These are phyloP conservation scores for Erinaceus europaeus DNA, from an alignment of 2,113 vertebrate genomes.

Conservation along the genomic window DNA sequence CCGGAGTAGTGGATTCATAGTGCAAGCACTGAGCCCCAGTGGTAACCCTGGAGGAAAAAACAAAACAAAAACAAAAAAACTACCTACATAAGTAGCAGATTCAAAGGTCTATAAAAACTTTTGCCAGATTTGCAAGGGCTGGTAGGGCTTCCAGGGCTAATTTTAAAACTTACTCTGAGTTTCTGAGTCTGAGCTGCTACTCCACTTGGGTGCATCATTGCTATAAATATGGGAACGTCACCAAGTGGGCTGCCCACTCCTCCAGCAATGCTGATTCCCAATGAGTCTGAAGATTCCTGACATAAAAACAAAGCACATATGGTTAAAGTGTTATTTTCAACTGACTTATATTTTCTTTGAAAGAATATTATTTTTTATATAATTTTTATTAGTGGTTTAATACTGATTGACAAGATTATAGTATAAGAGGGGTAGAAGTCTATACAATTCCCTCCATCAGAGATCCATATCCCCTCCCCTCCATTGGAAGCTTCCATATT, in stretches of 20 bases:
- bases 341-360: slow-evolving; percentile 5
- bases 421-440: no score
- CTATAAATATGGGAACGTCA: slow-evolving; percentile 97
- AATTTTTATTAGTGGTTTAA: no score
- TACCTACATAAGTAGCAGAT: no score
- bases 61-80: no score
- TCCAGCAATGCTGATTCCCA: slow-evolving; percentile 96
- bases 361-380: no score
- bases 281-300: slow-evolving; percentile 88
- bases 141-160: background rate
- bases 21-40: no score
- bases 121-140: background rate
- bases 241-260: slow-evolving; percentile 97
- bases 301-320: slow-evolving; percentile 14
- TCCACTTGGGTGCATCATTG: slow-evolving; percentile 97
- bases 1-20: no score
- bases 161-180: slow-evolving; percentile 86
- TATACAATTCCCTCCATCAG: no score
- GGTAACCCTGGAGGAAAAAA: no score
- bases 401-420: no score
- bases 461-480: no score
- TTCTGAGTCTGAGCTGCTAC: slow-evolving; percentile 96
- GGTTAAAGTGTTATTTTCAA: slow-evolving; percentile 27
- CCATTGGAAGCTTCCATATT: no score
- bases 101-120: background rate